A percentile compares a stretch with the other conserved stretches of the same genome.
These are phyloP conservation scores for Pelagia noctiluca DNA, from an alignment of 30 jellyfish, hydroid and myxozoan species.

Conservation along the genomic window DNA sequence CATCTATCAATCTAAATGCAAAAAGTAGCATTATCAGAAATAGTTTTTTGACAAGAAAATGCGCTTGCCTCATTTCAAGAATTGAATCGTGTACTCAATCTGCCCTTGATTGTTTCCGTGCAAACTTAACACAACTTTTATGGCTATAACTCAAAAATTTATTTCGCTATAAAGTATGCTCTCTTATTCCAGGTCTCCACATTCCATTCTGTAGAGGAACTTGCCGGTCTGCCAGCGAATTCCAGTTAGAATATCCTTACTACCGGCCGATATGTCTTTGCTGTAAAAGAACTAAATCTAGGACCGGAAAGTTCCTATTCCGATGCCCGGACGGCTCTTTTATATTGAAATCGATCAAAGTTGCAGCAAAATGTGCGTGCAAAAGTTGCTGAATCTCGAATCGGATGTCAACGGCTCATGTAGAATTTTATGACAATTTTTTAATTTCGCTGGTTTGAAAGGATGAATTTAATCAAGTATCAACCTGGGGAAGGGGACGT, in stretches of 20 bases:
- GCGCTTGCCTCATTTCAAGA: not conserved
- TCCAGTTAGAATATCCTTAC: conserved; percentile 55
- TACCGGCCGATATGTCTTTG: conserved; percentile 63
- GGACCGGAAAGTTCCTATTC: conserved; percentile 27
- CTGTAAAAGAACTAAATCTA: conserved; percentile 45
- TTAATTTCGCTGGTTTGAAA: no score
- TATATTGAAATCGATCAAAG: conserved; percentile 22
- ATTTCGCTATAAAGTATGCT: not conserved
- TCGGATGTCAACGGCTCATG: no score
- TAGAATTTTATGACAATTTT: no score
- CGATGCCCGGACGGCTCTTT: conserved; percentile 60
- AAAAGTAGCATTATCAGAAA: not conserved
- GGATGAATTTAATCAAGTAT: no score
- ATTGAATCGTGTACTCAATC: not conserved
- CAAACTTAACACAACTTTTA: not conserved
- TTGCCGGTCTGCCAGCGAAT: conserved; percentile 76
- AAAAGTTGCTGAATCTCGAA: no score
- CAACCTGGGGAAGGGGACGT: no score
- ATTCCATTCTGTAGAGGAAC: conserved; percentile 75
- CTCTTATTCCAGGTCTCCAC: conserved; percentile 47
- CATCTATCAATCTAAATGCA: no score
- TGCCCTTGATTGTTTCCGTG: not conserved
- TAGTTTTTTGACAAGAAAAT: no score
- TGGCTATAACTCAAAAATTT: not conserved
- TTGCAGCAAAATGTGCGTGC: conserved; percentile 53